Base-by-base conservation (phyloP, 1,140 invertebrate genomes). In the Drosophila nikananu region DNA sequence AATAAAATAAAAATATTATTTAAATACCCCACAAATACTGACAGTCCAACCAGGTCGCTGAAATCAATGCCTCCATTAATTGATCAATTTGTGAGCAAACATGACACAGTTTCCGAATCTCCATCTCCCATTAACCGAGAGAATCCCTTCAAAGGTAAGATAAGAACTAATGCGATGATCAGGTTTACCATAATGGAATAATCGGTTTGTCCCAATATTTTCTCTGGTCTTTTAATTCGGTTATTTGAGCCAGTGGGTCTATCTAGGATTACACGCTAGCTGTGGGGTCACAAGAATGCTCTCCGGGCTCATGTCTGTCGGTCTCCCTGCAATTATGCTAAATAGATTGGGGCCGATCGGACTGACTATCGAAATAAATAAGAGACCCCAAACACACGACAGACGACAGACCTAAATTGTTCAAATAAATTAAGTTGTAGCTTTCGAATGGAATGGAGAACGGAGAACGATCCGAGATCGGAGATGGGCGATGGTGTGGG, bases 381-480 rank as follows among this genome's bases (percentile, higher is more conserved):
- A 90, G 81, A 78, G 80, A 62, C 42, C 25, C 27, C 23, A 74
- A 74, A 32, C 41, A 67, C 37, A 42, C 52, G 57, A 74, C 39
- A 72, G 65, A 23, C 63, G 78, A 86, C 86, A 80, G 66, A 77
- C 87, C 57, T 84, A 91, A 91, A 91, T 91, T 91, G 87, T 91
- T 87, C 83, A 91, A 91, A 91, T 91, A 91, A 91, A 91, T 91
- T 89, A 89, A 90, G 84, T 86, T 89, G 84, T 89, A 90, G 84
- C 84, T 89, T 89, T 89, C 84, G 74, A 87, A 91, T 68, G 72
- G 52, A 46, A 62, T 37, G 65, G 68, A 76, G 51, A 70, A 35
- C 21, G 21, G 30, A 55, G 42, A 55, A 52, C 41, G 61, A 72
- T 39, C 44, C 25, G 13, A 35, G 51, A 49, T 27, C 63, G 42